Evolutionary conservation across 2,797 vertebrate genomes (phyloP), one percentile per base, ranked within the genome.

Genomic region (Sebastes minor): DNA sequence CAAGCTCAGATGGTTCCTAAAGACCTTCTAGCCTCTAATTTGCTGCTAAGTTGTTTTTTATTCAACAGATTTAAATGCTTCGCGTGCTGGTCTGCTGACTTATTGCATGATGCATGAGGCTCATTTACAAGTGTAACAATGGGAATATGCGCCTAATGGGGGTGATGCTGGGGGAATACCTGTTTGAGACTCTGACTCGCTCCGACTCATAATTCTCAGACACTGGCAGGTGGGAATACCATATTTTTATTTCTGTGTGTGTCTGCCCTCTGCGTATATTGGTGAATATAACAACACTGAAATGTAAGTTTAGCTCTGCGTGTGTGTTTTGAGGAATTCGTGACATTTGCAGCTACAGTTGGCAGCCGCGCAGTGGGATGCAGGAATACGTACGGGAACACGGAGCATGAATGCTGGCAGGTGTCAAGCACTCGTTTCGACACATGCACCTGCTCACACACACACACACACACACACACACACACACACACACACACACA

Each of bases 61-160:
- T 88, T 87, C 80, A 83, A 85, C 38, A 52, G 32, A 87, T 87
- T 84, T 66, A 18, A 84, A 71, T 28, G 76, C 70, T 83, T 86
- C 74, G 66, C 23, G 1, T 74, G 82, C 80, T 73, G 78, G 73
- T 86, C 78, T 81, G 68, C 69, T 74, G 73, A 27, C 59, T 71
- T 71, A 71, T 79, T 76, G 67, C 63, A 76, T 91, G 89, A 91
- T 94, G 81, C 80, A 92, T 88, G 87, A 88, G 86, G 72, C 86
- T 90, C 82, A 90, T 90, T 91, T 92, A 38, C 64, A 82, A 80
- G 71, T 64, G 60, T 74, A 84, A 88, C 87, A 90, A 77, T 71
- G 75, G 85, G 75, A 90, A 77, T 87, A 63, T 65, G 30, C 2
- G 42, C 72, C 76, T 84, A 83, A 90, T 90, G 80, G 56, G 56